Conservation (phyloP, 2,113 vertebrate genomes). For the Tetraodon nigroviridis region DNA sequence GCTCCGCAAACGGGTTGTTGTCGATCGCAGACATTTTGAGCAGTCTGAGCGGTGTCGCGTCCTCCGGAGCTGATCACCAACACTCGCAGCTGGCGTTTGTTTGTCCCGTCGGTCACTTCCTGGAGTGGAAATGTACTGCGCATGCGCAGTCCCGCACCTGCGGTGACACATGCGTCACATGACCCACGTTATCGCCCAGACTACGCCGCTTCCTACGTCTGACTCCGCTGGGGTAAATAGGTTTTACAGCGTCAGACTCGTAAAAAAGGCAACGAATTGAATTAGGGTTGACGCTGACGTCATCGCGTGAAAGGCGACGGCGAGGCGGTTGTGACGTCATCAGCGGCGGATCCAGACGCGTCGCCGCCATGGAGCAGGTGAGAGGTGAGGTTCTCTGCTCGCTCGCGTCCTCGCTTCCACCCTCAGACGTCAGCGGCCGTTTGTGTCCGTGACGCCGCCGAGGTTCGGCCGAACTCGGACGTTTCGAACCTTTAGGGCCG, state of each 20-base stretch:
- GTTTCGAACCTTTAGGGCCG: too few species aligned
- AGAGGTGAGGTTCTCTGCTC: slow-evolving; percentile 60
- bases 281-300: not conserved
- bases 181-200: too few species aligned
- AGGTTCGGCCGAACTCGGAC: too few species aligned
- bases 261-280: too few species aligned
- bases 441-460: rapidly evolving
- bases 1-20: slow-evolving; percentile 83
- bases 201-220: too few species aligned
- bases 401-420: not conserved
- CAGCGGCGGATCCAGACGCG: slow-evolving; percentile 12
- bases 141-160: slow-evolving; percentile 40
- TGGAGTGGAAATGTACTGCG: slow-evolving; percentile 30
- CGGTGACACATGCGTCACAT: too few species aligned
- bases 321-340: slow-evolving; percentile 54
- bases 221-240: not conserved
- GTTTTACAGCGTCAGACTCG: too few species aligned
- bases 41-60: slow-evolving; percentile 4
- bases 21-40: slow-evolving; percentile 82
- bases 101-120: slow-evolving; percentile 59
- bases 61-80: slow-evolving; percentile 32
- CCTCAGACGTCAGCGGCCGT: too few species aligned
- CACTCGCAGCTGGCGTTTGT: slow-evolving; percentile 11
- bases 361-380: slow-evolving; percentile 74
- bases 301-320: not conserved